A percentile compares a stretch with the other conserved stretches of the same genome.
These are phyloP conservation scores for Pseudomyrmex dendroicus DNA, from an alignment of 1,140 invertebrate genomes.

Conservation along the genomic window DNA sequence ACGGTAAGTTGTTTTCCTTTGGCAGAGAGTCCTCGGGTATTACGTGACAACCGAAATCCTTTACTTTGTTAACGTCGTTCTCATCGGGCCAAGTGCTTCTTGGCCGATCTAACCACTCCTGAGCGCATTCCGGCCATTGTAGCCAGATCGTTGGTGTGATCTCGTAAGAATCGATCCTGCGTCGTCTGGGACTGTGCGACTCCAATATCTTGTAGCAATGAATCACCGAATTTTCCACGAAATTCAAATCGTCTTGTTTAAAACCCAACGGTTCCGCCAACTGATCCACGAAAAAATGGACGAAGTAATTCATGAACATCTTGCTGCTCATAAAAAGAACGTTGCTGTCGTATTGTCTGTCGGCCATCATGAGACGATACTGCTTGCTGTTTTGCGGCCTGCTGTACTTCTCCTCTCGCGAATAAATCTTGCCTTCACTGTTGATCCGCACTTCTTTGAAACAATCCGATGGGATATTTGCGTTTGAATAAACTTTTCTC, in stretches of 20 bases:
- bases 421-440: constrained; percentile 75
- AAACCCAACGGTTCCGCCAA: constrained; percentile 86
- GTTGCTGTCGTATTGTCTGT: constrained; percentile 82
- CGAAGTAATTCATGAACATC: constrained; percentile 88
- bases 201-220: constrained; percentile 84
- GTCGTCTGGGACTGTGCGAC: constrained; percentile 66
- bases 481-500: constrained; percentile 22
- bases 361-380: constrained; percentile 81
- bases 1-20: constrained; percentile 79
- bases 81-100: constrained; percentile 88
- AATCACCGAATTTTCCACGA: constrained; percentile 86
- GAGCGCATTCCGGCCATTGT: constrained; percentile 88
- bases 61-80: constrained; percentile 88
- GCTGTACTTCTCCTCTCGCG: constrained; percentile 65
- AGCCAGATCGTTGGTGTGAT: constrained; percentile 88
- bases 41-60: constrained; percentile 88
- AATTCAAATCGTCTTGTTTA: constrained; percentile 80
- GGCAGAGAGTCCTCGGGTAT: constrained; percentile 88
- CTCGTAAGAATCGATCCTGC: constrained; percentile 85
- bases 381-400: constrained; percentile 80
- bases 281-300: constrained; percentile 86
- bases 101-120: constrained; percentile 87
- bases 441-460: constrained; percentile 78
- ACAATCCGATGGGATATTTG: constrained; percentile 70
- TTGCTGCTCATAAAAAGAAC: constrained; percentile 87